phyloP scores from a whole-genome alignment of 2,797 vertebrate genomes.

The Falco cherrug region DNA sequence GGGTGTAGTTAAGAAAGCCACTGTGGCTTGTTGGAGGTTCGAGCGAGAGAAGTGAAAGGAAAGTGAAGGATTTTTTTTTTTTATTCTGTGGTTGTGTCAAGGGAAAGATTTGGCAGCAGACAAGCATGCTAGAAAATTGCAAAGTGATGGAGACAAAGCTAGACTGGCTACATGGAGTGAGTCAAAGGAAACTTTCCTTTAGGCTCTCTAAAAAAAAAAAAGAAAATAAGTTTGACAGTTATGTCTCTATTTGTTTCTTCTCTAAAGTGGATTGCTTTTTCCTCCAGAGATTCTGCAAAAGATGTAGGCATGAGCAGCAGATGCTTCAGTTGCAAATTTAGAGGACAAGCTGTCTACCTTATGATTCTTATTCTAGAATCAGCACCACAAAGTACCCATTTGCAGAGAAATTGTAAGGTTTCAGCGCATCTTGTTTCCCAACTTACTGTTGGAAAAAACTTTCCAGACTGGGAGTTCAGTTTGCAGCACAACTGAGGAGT shows the following conservation, averaged over 20 bases:
- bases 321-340: neutral
- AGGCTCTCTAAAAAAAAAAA: neutral
- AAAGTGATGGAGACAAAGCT: neutral
- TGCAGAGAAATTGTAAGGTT: neutral
- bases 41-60: neutral
- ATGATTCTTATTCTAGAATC: neutral
- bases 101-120: constrained; percentile 13
- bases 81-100: neutral
- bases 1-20: neutral
- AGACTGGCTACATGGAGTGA: neutral
- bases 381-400: neutral
- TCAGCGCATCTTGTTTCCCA: neutral
- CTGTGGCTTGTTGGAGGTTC: neutral
- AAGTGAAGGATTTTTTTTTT: neutral
- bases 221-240: constrained; percentile 2
- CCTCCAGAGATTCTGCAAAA: constrained; percentile 1
- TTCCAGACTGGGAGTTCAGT: neutral
- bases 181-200: neutral
- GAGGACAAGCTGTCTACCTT: constrained; percentile 5
- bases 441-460: neutral
- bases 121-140: neutral
- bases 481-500: neutral
- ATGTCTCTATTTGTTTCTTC: neutral
- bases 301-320: constrained; percentile 8
- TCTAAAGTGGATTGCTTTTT: neutral